These are phyloP conservation scores for Plemyria rubiginata DNA, from an alignment of 2,888 invertebrate genomes.

Conservation along the genomic window DNA sequence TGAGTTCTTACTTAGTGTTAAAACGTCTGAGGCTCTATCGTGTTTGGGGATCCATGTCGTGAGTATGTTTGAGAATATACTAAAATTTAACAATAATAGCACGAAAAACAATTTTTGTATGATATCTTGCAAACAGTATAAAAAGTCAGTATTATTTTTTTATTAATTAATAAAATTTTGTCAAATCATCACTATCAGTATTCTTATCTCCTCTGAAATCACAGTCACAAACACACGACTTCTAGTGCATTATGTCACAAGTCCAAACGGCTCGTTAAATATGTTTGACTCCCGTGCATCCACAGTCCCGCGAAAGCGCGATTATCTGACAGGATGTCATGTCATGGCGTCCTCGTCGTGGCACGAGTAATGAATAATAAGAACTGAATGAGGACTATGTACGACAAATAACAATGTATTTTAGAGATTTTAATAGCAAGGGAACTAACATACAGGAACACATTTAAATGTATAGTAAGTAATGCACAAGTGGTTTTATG, in stretches of 20 bases:
- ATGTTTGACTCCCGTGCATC: slow-evolving; percentile 34
- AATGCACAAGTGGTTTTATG: no score
- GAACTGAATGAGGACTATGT: slow-evolving; percentile 29
- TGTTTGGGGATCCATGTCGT: no score
- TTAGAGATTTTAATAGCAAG: neutral
- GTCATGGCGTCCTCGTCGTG: slow-evolving; percentile 48
- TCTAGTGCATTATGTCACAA: neutral
- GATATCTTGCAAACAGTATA: no score
- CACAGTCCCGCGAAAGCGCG: slow-evolving; percentile 55
- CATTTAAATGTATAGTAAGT: neutral
- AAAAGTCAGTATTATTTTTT: no score
- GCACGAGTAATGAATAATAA: slow-evolving; percentile 70
- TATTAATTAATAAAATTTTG: no score
- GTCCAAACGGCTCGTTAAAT: neutral
- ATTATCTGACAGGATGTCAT: slow-evolving; percentile 70
- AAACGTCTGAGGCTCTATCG: no score
- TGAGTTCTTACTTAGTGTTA: no score
- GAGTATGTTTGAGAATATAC: no score
- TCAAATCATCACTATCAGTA: no score
- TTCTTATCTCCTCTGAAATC: neutral
- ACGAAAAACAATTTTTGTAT: no score
- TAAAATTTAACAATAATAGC: no score
- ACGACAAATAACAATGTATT: neutral
- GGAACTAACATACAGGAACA: neutral
- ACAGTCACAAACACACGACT: neutral